Percentiles rank a stretch among this genome's conserved stretches.
Conservation (phyloP, 2,797 vertebrate genomes). For the Trachops cirrhosus region DNA sequence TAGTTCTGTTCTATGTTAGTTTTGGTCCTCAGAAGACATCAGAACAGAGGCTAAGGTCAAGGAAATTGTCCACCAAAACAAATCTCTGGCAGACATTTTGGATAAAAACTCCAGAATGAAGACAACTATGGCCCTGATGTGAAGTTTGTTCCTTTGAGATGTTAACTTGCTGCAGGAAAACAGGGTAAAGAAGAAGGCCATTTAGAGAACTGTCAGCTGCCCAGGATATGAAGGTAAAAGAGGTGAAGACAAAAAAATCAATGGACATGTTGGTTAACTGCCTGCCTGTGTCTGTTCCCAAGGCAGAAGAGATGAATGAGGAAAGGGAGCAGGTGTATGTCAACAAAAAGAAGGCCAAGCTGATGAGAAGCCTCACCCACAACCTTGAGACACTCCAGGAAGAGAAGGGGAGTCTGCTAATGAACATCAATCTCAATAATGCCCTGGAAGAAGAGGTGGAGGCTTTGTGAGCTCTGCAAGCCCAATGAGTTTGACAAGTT, state of each 20-base stretch:
- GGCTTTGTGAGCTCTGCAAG: constrained; percentile 87
- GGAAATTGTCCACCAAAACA: constrained; percentile 90
- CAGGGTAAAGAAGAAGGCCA: constrained; percentile 78
- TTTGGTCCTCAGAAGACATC: constrained; percentile 82
- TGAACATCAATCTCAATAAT: constrained; percentile 87
- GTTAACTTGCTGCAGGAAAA: constrained; percentile 77
- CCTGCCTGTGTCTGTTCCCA: constrained; percentile 83
- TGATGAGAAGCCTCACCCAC: constrained; percentile 88
- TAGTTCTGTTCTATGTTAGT: neutral
- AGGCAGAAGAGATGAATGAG: constrained; percentile 80
- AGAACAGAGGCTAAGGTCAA: constrained; percentile 88
- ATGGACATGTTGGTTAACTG: constrained; percentile 71
- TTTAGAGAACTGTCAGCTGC: constrained; percentile 65
- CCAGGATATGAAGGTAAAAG: constrained; percentile 24
- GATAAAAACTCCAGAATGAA: constrained; percentile 89
- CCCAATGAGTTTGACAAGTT: constrained; percentile 95
- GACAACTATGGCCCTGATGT: constrained; percentile 93
- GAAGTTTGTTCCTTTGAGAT: constrained; percentile 89
- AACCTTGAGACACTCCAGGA: constrained; percentile 86
- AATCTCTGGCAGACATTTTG: constrained; percentile 89
- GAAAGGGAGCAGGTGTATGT: constrained; percentile 85
- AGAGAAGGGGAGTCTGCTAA: constrained; percentile 87
- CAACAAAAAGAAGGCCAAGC: constrained; percentile 86
- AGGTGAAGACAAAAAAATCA: constrained; percentile 77
- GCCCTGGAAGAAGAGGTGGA: constrained; percentile 87